phyloP scores from a whole-genome alignment of 2,888 invertebrate genomes.

The Steromphala cineraria region DNA sequence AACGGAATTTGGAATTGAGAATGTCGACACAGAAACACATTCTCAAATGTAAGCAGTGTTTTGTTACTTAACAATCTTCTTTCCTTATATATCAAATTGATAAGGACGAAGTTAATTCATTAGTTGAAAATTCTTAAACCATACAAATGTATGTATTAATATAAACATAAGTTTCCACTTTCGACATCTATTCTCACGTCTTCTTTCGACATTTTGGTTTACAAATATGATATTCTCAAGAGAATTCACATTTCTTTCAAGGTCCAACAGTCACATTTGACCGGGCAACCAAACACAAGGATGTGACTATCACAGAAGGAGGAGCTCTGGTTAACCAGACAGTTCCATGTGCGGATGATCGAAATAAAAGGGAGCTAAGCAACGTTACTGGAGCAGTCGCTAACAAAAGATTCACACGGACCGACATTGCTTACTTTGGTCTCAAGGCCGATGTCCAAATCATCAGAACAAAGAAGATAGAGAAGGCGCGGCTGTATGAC shows the following conservation, averaged over 20 bases:
- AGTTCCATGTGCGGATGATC: background rate
- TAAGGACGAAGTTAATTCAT: no score
- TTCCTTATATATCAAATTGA: no score
- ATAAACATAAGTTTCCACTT: no score
- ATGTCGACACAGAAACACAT: background rate
- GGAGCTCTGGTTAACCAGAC: background rate
- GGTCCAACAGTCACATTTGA: background rate
- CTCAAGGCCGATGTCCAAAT: background rate
- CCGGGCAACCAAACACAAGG: background rate
- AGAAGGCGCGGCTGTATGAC: background rate
- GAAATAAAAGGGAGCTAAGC: background rate
- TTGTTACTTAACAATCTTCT: no score
- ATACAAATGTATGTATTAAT: no score
- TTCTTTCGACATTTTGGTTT: no score
- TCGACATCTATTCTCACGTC: no score
- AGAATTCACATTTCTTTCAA: background rate
- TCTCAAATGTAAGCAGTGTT: background rate
- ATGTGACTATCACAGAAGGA: background rate
- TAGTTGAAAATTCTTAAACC: no score
- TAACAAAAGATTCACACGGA: background rate
- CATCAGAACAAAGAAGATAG: background rate
- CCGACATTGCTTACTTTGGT: background rate
- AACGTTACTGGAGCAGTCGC: background rate
- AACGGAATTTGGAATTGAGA: background rate
- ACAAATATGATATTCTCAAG: background rate